Percentiles rank a stretch among this genome's conserved stretches.
These are phyloP conservation scores for Andricus curvator DNA, from an alignment of 2,888 invertebrate species.

Conservation along the genomic window DNA sequence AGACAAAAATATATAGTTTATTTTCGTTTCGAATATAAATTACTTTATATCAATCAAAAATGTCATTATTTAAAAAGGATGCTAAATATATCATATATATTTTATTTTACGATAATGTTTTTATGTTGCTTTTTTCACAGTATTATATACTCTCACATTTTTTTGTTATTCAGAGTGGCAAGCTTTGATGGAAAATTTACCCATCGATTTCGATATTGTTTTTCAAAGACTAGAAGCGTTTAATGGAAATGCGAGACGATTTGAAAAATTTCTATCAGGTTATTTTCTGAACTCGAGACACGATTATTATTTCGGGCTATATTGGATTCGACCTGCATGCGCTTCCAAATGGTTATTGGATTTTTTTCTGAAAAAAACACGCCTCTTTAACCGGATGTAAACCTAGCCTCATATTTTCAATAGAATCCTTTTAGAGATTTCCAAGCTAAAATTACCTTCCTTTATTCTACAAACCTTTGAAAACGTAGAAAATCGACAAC, in stretches of 20 bases:
- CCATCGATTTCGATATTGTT: neutral
- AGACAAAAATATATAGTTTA: no score
- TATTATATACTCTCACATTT: neutral
- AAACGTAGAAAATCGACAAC: no score
- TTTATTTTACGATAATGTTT: no score
- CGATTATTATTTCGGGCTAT: conserved; percentile 46
- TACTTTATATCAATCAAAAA: no score
- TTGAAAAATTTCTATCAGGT: neutral
- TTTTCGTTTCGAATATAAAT: no score
- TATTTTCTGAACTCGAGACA: neutral
- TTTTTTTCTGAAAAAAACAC: neutral
- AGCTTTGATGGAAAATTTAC: neutral
- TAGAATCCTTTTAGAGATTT: neutral
- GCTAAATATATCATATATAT: no score
- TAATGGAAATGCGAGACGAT: neutral
- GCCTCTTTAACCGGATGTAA: neutral
- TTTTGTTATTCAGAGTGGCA: neutral
- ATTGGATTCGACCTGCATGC: conserved; percentile 47
- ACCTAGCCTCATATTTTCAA: neutral
- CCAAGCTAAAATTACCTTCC: neutral
- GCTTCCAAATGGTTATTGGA: neutral
- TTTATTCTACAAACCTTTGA: no score
- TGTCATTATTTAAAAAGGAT: no score
- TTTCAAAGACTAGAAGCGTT: neutral
- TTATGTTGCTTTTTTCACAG: no score